phyloP scores from a whole-genome alignment of 2,113 vertebrate genomes.

The Parotia lawesii region DNA sequence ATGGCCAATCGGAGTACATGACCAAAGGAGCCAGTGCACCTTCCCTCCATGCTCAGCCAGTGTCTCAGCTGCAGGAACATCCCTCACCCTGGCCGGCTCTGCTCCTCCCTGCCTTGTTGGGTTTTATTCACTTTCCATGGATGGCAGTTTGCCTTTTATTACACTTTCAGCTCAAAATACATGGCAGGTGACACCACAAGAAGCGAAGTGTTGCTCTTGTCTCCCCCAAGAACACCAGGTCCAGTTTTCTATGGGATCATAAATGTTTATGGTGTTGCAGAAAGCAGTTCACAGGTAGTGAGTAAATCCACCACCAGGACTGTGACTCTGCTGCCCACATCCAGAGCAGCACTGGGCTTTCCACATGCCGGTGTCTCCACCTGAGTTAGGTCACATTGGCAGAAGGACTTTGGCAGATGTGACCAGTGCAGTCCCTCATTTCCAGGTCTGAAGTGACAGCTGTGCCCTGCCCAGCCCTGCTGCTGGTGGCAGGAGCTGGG shows the following conservation, averaged over 20 bases:
- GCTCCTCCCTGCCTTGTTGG: not conserved
- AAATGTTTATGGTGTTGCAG: not conserved
- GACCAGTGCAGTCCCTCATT: not conserved
- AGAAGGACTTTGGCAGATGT: not conserved
- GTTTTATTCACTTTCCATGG: not conserved
- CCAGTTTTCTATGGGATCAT: not conserved
- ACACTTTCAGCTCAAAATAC: not conserved
- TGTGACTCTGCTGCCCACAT: not conserved
- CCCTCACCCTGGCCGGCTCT: not conserved
- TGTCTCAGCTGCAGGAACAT: not conserved
- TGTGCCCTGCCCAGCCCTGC: not conserved
- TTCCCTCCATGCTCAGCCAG: not conserved
- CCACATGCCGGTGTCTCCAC: accelerated
- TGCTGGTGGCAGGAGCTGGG: not conserved
- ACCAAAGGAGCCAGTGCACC: not conserved
- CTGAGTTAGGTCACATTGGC: accelerated
- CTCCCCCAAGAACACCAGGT: not conserved
- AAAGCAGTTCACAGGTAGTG: not conserved
- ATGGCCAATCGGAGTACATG: accelerated
- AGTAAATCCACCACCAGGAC: not conserved
- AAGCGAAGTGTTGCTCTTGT: not conserved
- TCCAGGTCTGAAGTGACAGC: not conserved
- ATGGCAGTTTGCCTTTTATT: not conserved
- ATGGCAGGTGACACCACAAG: not conserved
- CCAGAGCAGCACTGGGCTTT: not conserved